Percentiles rank a stretch among this genome's conserved stretches.
Evolutionary conservation across 30 jellyfish, hydroid and myxozoan species (phyloP).

Genomic region (Aurelia sp.): DNA sequence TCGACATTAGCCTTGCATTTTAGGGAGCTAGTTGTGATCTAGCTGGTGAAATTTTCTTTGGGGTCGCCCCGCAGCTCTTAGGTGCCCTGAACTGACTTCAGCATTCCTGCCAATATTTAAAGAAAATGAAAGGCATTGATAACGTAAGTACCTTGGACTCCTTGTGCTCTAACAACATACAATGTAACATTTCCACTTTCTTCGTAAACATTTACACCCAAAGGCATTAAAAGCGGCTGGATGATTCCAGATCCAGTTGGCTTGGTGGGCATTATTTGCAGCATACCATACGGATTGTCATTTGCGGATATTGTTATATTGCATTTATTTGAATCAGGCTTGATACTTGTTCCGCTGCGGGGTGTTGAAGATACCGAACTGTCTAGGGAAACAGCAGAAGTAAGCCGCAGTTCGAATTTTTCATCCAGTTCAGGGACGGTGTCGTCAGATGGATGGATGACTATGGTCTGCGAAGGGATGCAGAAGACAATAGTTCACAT

Average conservation of each 20-base stretch:
- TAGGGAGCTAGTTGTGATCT: too few relatives aligned
- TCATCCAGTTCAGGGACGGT: constrained; percentile 74
- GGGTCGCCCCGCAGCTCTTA: too few relatives aligned
- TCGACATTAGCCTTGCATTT: too few relatives aligned
- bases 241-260: constrained; percentile 47
- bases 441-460: constrained; percentile 59
- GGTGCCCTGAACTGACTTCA: too few relatives aligned
- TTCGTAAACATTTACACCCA: constrained; percentile 48
- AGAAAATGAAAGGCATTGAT: too few relatives aligned
- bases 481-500: not conserved
- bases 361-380: constrained; percentile 52
- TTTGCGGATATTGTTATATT: constrained; percentile 37
- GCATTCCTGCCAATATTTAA: too few relatives aligned
- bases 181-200: constrained; percentile 50
- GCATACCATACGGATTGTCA: constrained; percentile 82
- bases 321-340: constrained; percentile 40
- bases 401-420: constrained; percentile 50
- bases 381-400: constrained; percentile 61
- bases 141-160: constrained; percentile 57
- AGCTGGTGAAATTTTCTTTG: too few relatives aligned
- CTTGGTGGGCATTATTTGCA: constrained; percentile 47
- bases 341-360: constrained; percentile 69
- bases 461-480: constrained; percentile 32
- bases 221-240: constrained; percentile 30
- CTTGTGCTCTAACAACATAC: constrained; percentile 85